Base-by-base conservation (phyloP, 2,113 vertebrate species). In the Sinosuthora webbiana region DNA sequence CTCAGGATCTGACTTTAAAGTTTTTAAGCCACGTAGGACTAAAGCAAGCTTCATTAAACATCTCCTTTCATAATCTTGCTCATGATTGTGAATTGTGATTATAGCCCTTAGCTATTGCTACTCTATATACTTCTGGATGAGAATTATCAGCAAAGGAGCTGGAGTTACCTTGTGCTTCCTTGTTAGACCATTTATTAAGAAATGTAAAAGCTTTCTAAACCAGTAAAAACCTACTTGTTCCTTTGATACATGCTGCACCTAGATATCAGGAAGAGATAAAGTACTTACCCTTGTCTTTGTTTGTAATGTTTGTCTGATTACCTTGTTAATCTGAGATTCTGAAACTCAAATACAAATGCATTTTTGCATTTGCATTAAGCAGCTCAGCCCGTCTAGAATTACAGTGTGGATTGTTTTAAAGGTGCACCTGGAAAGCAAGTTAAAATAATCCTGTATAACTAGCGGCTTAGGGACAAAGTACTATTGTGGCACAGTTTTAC, bases 311-410 rank as follows among this genome's bases (percentile, higher is more conserved):
- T 82, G 31, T 52, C 33, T 44, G 62, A 71, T 88, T 87, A 63
- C 69, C 14, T 91, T 89, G 11, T 71, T 94, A 93, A 87, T 78
- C 35, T 49, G 65, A 83, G 53, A 11, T 80, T 95, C 93, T 91
- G 65, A 77, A 94, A 71, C 79, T 59, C 47, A 87, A 91, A 75
- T 76, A 57, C n/a, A 83, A 95, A 87, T 56, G 49, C 24, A 30
- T 42, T 68, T 77, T 65, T 73, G 23, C 14, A 9, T 94, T 90
- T 68, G n/a, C 56, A 37, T 59, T 86, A 69, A 92, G 57, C 41
- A 67, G 30, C 62, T 83, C 60, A 90, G 55, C 28, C 59, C 83
- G 30, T 83, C 80, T 88, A 78, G 80, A 86, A 59, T 92, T 80
- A 71, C 45, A 62, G 15, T 70, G 63, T 90, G 56, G 41, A 49